These are phyloP conservation scores for Cephus cinctus DNA, from an alignment of 1,140 invertebrate species.

Conservation along the genomic window DNA sequence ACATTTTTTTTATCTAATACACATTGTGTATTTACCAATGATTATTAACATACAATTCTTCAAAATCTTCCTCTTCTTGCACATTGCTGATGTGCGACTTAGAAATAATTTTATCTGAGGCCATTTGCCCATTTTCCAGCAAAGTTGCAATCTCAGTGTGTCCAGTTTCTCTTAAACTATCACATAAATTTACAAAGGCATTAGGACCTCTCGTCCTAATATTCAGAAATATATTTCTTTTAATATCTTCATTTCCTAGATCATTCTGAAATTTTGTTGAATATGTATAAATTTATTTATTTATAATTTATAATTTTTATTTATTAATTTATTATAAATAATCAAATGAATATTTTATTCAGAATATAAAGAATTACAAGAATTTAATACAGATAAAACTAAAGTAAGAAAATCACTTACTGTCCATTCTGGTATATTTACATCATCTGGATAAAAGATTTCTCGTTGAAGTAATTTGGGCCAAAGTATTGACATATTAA, in stretches of 20 bases:
- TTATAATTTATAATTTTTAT: neutral
- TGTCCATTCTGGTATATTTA: slow-evolving; percentile 34
- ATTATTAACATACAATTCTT: slow-evolving; percentile 4
- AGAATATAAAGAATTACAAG: slow-evolving; percentile 7
- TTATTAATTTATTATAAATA: neutral
- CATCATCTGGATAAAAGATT: slow-evolving; percentile 35
- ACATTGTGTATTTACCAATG: slow-evolving; percentile 8
- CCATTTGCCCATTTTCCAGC: slow-evolving; percentile 16
- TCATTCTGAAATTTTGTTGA: slow-evolving; percentile 19
- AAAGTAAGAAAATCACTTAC: slow-evolving; percentile 21
- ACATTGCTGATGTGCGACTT: slow-evolving; percentile 2
- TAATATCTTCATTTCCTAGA: slow-evolving; percentile 17
- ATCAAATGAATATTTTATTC: neutral
- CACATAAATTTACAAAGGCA: slow-evolving; percentile 35
- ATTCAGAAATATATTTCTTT: slow-evolving; percentile 28
- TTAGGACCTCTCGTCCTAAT: slow-evolving; percentile 39
- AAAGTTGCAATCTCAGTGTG: slow-evolving; percentile 27
- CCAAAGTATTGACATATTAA: slow-evolving; percentile 31
- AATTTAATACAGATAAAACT: slow-evolving; percentile 4
- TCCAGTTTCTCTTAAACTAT: slow-evolving; percentile 27
- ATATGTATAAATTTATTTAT: neutral
- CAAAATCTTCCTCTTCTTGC: slow-evolving; percentile 1
- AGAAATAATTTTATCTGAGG: neutral
- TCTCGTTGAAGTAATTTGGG: slow-evolving; percentile 34
- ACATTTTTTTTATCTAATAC: slow-evolving; percentile 2